Evolutionary conservation across 2,888 invertebrate species (phyloP).

Genomic region (Phorcus lineatus): DNA sequence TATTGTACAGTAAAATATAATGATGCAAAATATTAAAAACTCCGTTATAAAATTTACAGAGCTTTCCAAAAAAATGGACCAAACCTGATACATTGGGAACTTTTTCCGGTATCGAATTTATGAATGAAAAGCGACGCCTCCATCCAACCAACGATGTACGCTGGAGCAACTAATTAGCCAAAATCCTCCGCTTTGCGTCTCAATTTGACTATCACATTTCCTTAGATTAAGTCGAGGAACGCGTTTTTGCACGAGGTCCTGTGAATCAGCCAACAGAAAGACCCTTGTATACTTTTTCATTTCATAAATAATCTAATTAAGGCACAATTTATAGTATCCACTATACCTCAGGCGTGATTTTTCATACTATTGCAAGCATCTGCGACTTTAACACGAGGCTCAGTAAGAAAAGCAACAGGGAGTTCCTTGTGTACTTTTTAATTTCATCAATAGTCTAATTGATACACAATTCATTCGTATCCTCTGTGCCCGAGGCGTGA

Average conservation of each 20-base stretch:
- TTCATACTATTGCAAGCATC: background rate
- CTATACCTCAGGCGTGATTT: background rate
- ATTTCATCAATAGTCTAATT: background rate
- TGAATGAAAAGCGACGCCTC: background rate
- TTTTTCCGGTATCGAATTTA: conserved; percentile 5
- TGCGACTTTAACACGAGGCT: background rate
- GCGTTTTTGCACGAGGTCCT: background rate
- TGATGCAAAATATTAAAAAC: too few relatives aligned
- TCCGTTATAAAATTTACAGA: too few relatives aligned
- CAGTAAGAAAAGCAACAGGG: background rate
- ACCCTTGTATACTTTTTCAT: background rate
- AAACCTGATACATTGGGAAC: background rate
- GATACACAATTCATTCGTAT: background rate
- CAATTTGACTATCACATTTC: conserved; percentile 15
- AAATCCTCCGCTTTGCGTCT: background rate
- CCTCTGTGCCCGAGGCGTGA: background rate
- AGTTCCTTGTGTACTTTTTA: background rate
- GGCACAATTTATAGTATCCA: background rate
- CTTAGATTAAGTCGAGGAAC: background rate
- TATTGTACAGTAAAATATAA: too few relatives aligned
- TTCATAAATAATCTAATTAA: background rate
- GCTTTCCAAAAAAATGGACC: too few relatives aligned
- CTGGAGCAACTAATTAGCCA: background rate
- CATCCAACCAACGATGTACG: background rate
- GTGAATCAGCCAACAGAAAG: background rate